phyloP scores from a whole-genome alignment of 2,797 vertebrate species.

The Monodelphis domestica region DNA sequence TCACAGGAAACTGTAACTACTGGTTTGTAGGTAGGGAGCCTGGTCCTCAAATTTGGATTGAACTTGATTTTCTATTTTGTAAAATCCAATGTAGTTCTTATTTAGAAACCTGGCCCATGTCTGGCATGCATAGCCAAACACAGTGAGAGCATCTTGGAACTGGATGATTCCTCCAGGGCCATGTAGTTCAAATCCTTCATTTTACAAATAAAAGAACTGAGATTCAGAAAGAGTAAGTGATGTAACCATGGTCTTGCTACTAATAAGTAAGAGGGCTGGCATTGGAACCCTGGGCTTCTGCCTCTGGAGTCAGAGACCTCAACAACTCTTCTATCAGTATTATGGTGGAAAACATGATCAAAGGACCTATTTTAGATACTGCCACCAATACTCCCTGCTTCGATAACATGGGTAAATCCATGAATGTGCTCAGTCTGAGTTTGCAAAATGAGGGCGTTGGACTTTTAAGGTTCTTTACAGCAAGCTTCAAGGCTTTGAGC shows the following conservation, averaged over 20 bases:
- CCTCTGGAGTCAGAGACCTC: neutral
- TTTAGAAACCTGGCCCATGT: slow-evolving; percentile 4
- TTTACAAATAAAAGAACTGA: slow-evolving; percentile 1
- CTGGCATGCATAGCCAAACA: neutral
- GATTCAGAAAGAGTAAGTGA: neutral
- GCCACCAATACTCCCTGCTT: neutral
- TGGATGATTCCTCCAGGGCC: neutral
- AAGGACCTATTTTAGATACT: neutral
- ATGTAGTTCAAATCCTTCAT: neutral
- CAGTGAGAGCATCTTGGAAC: neutral
- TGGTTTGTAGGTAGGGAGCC: neutral
- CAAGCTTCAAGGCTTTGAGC: neutral
- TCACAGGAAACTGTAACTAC: neutral
- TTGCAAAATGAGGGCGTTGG: neutral
- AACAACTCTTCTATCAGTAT: neutral
- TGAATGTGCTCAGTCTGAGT: no score
- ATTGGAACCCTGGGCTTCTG: neutral
- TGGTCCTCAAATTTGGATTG: neutral
- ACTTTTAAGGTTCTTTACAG: neutral
- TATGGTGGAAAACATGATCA: neutral
- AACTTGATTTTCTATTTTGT: neutral
- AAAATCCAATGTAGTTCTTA: neutral
- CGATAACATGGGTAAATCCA: neutral
- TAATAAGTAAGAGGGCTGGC: neutral
- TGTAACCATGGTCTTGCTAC: neutral